A percentile compares a stretch with the other conserved stretches of the same genome.
These are phyloP conservation scores for Rafetus swinhoei DNA, from an alignment of 2,113 vertebrate species.

Conservation along the genomic window DNA sequence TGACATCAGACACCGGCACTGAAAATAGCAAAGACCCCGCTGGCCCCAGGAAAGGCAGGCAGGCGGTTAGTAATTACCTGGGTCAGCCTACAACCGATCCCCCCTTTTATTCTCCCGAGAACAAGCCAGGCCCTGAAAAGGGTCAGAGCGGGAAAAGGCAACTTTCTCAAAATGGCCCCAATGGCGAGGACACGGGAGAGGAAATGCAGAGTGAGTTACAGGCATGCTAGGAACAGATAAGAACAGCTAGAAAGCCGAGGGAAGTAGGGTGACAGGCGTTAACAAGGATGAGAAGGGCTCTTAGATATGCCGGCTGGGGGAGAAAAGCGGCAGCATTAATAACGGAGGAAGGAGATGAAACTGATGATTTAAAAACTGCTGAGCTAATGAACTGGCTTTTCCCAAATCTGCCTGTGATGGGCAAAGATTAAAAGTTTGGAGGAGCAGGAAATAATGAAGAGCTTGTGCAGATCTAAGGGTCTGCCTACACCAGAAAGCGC, in stretches of 20 bases:
- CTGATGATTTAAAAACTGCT: background rate
- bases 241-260: background rate
- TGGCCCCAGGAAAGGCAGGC: background rate
- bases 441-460: background rate
- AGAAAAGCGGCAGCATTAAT: rapidly evolving
- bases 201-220: background rate
- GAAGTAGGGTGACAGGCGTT: background rate
- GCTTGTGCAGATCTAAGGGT: background rate
- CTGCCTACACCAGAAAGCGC: background rate
- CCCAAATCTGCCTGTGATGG: background rate
- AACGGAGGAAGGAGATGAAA: background rate
- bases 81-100: background rate
- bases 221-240: background rate
- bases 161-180: background rate
- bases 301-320: background rate
- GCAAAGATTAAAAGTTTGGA: background rate
- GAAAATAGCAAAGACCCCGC: background rate
- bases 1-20: background rate
- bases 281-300: background rate
- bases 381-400: background rate
- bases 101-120: background rate
- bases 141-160: background rate
- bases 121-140: background rate
- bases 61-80: background rate
- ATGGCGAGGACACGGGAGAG: background rate